A percentile compares a stretch with the other conserved stretches of the same genome.
Evolutionary conservation across 2,113 vertebrate genomes (phyloP).

Genomic region (Desmodus rotundus): DNA sequence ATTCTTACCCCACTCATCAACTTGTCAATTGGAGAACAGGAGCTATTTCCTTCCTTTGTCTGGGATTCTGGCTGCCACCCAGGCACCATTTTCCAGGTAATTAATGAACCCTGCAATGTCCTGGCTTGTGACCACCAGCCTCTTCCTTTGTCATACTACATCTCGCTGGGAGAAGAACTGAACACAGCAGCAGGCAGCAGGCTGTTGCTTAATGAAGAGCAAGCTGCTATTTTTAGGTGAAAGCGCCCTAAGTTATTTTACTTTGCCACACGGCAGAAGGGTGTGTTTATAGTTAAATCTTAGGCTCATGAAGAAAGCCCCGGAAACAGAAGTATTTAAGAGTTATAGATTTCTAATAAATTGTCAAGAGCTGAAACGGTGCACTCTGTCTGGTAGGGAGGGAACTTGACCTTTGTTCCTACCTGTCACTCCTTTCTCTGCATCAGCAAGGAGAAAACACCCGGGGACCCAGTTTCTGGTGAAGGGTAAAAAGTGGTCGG

Average conservation of each 20-base stretch:
- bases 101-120: constrained; percentile 58
- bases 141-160: constrained; percentile 11
- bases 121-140: constrained; percentile 59
- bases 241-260: neutral
- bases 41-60: constrained; percentile 56
- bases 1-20: constrained; percentile 46
- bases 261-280: neutral
- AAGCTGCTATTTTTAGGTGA: constrained; percentile 41
- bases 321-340: neutral
- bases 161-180: constrained; percentile 15
- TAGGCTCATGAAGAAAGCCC: neutral
- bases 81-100: constrained; percentile 59
- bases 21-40: constrained; percentile 24
- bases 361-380: neutral
- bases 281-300: neutral
- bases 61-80: constrained; percentile 56
- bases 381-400: too few relatives aligned
- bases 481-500: neutral
- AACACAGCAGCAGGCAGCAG: neutral
- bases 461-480: neutral
- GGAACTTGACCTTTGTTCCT: neutral
- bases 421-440: neutral
- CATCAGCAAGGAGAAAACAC: neutral
- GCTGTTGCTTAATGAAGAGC: neutral
- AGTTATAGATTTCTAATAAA: neutral